These are phyloP conservation scores for Mesoclemmys tuberculata DNA, from an alignment of 2,113 vertebrate genomes.

Conservation along the genomic window DNA sequence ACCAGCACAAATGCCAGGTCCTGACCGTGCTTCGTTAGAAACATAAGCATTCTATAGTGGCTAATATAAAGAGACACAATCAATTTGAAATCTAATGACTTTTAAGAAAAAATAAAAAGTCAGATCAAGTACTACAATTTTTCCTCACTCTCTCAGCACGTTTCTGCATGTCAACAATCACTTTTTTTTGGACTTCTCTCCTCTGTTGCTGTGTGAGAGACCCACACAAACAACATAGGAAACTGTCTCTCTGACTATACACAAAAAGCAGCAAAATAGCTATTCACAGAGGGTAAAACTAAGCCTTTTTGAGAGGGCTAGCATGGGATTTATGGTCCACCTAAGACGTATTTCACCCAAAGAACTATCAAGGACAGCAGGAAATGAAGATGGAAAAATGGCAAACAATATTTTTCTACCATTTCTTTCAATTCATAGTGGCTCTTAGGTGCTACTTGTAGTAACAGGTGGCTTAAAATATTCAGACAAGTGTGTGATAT, in stretches of 20 bases:
- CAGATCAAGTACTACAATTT: background rate
- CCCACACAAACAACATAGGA: background rate
- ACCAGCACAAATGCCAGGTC: background rate
- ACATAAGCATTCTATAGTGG: background rate
- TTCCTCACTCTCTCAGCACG: background rate
- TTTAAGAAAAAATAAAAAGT: background rate
- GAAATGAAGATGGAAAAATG: background rate
- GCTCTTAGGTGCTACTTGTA: background rate
- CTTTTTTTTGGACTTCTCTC: background rate
- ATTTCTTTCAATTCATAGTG: background rate
- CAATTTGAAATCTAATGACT: background rate
- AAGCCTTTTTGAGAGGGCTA: background rate
- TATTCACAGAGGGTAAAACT: background rate
- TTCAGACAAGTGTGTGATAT: background rate
- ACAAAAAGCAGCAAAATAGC: background rate
- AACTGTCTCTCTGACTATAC: background rate
- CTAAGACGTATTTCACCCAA: background rate
- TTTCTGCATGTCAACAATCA: background rate
- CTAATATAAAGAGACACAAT: background rate
- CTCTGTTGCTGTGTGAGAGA: background rate
- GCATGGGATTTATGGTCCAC: background rate
- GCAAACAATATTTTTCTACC: background rate
- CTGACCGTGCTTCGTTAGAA: background rate
- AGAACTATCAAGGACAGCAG: background rate
- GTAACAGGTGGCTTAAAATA: no score